Conservation (phyloP, 2,888 invertebrate genomes). For the Cheilosia pagana region DNA sequence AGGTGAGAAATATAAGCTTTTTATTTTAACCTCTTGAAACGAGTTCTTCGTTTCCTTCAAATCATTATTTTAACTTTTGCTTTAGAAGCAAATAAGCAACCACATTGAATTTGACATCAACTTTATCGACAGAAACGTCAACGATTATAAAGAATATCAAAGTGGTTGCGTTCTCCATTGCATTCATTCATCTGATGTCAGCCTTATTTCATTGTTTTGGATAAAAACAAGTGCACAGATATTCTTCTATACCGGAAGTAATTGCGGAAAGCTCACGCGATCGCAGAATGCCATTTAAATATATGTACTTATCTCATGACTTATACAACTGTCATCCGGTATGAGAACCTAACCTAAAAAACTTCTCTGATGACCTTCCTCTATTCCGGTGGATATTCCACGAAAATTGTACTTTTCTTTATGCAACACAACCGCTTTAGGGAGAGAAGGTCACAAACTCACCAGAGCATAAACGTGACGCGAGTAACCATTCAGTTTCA, state of each 20-base stretch:
- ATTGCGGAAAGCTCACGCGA: slow-evolving; percentile 5
- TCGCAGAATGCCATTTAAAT: not conserved
- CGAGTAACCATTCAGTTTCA: slow-evolving; percentile 19
- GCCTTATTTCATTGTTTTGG: not conserved
- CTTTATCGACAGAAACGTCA: no score
- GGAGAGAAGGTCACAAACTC: slow-evolving; percentile 57
- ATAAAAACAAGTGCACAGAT: not conserved
- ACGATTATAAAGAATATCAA: no score
- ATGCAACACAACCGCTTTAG: slow-evolving; percentile 11
- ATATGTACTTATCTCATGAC: slow-evolving; percentile 5
- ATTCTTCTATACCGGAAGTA: slow-evolving; percentile 23
- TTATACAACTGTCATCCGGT: slow-evolving; percentile 26
- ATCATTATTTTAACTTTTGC: no score
- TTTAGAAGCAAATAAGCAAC: no score
- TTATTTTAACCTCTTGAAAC: no score
- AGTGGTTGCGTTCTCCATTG: not conserved
- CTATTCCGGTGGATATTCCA: slow-evolving; percentile 33
- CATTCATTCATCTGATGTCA: not conserved
- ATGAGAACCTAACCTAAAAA: slow-evolving; percentile 19
- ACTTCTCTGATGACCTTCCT: slow-evolving; percentile 37
- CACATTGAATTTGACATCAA: no score
- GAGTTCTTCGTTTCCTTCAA: no score
- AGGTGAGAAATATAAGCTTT: no score
- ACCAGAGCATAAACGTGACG: slow-evolving; percentile 61
- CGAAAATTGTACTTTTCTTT: slow-evolving; percentile 5